Base-by-base conservation (phyloP, 2,888 invertebrate species). In the Anodontia alba region DNA sequence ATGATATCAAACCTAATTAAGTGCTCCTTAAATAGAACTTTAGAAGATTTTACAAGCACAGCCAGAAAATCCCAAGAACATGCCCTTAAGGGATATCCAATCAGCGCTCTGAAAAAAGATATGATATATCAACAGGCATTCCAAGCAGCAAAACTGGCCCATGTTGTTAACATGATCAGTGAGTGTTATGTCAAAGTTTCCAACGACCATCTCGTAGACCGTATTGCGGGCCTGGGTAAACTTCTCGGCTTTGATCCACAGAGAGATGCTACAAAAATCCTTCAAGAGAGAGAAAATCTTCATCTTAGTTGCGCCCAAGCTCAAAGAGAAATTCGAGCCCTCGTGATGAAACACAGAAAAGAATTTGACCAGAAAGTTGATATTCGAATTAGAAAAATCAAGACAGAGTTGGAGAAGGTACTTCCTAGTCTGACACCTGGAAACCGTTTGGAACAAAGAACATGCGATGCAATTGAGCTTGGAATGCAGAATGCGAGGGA, bases 1-100 rank as follows among this genome's bases (percentile, higher is more conserved):
- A 62, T 62, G 31, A 31, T 62, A 33, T 62, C 62, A 31, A 62
- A 62, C 33, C 62, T 62, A 1, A 33, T 62, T 1, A 62, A 62
- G 33, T 62, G 62, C 33, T 62, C 10, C 31, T 7, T 62, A 17
- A 33, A 31, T 33, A 33, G 33, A 10, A 33, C 62, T 1, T 20
- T 62, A 17, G 33, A 33, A 33, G 62, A 33, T 33, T 62, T 62
- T 33, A 15, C 33, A 33, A 20, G 17, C 17, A 12, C 17, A 1
- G 33, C 33, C 2, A 62, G 33, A 33, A 33, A 31, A 33, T 31
- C 33, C 1, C 62, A 62, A 17, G 12, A 31, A 17, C 62, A 15
- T 31, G 1, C 62, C 17, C 33, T 62, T 20, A 8, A 33, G 17
- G 62, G 62, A 17, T 33, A 31, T 33, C 62, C 62, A 33, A 17